Evolutionary conservation across 2,888 invertebrate species (phyloP).

Genomic region (Macrosiphum euphorbiae): DNA sequence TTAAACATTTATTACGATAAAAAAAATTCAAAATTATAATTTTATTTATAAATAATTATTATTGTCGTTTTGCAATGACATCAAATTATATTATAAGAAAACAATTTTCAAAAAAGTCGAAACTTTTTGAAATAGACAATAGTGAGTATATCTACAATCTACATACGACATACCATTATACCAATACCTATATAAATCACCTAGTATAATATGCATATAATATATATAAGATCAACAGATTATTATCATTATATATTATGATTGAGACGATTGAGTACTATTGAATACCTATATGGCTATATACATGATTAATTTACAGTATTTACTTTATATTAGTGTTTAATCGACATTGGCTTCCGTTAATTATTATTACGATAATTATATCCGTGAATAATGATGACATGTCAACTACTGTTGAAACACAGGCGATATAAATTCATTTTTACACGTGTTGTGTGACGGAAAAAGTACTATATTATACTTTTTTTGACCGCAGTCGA

Average conservation of each 20-base stretch:
- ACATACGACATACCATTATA: no score
- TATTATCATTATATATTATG: neutral
- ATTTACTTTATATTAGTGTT: neutral
- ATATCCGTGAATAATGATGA: neutral
- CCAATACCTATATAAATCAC: neutral
- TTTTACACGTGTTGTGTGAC: neutral
- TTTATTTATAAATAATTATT: no score
- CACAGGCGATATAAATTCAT: neutral
- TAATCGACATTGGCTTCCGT: neutral
- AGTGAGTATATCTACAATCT: no score
- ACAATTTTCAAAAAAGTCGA: neutral
- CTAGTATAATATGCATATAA: neutral
- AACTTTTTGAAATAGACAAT: neutral
- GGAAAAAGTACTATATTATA: neutral
- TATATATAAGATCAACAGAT: neutral
- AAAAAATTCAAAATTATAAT: neutral
- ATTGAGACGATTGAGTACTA: neutral
- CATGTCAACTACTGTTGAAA: neutral
- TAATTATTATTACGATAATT: neutral
- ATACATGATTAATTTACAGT: neutral
- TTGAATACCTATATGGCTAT: neutral
- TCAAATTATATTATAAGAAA: no score
- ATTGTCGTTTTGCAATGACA: no score
- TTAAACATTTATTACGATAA: neutral
- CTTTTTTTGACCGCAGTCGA: neutral